Evolutionary conservation across 2,113 vertebrate genomes (phyloP).

Genomic region (Furnarius figulus): DNA sequence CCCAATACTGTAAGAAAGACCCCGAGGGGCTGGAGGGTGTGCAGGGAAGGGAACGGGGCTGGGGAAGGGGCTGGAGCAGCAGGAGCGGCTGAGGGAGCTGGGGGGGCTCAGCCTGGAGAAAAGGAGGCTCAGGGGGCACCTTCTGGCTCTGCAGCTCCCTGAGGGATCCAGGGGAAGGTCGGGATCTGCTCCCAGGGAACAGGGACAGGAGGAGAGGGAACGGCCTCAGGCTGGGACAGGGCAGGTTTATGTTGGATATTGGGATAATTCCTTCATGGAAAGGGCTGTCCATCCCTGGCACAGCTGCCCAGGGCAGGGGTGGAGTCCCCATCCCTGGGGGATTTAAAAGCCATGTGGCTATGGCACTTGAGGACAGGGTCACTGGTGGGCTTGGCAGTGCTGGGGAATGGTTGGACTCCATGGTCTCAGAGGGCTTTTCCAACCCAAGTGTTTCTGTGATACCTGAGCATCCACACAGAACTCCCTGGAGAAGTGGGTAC

Average conservation of each 20-base stretch:
- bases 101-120: background rate
- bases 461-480: background rate
- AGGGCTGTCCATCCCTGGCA: accelerated
- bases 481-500: accelerated
- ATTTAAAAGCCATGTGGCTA: accelerated
- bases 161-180: background rate
- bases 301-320: accelerated
- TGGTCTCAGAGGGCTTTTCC: background rate
- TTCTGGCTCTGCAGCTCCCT: background rate
- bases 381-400: background rate
- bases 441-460: background rate
- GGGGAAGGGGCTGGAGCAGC: background rate
- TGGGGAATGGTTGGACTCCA: background rate
- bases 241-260: accelerated
- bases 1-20: background rate
- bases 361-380: background rate
- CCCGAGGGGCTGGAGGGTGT: accelerated
- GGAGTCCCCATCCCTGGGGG: too few relatives aligned
- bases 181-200: background rate
- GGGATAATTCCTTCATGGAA: accelerated
- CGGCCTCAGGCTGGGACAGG: background rate
- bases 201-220: background rate
- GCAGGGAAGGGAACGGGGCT: background rate
- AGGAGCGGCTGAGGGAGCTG: background rate
- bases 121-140: background rate